These are phyloP conservation scores for Alethe castanea DNA, from an alignment of 2,113 vertebrate species.

Conservation along the genomic window DNA sequence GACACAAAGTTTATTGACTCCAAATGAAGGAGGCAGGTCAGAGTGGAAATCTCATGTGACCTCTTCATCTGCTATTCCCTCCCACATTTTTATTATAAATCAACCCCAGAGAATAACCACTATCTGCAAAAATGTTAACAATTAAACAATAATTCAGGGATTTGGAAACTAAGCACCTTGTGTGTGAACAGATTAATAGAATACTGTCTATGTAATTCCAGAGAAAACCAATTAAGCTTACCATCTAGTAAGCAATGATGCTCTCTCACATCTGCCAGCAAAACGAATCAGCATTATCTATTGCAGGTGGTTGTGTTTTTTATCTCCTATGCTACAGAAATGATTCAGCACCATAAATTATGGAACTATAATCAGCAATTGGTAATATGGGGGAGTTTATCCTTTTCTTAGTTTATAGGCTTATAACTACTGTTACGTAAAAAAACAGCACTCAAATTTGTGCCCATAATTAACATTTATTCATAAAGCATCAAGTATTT, in stretches of 20 bases:
- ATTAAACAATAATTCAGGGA: constrained; percentile 53
- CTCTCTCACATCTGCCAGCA: constrained; percentile 46
- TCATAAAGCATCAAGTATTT: neutral
- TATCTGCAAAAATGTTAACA: constrained; percentile 47
- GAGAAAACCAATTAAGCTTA: constrained; percentile 65
- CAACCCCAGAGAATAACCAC: neutral
- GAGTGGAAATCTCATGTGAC: neutral
- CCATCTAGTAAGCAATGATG: constrained; percentile 35
- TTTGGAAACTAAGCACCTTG: constrained; percentile 50
- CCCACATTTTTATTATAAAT: constrained; percentile 14
- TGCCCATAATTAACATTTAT: constrained; percentile 2
- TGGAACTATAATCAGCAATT: neutral
- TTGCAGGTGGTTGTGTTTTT: constrained; percentile 6
- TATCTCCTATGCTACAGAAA: neutral
- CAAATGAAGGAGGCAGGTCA: neutral
- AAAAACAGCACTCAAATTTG: neutral
- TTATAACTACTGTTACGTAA: neutral
- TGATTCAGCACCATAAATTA: constrained; percentile 37
- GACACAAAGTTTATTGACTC: neutral
- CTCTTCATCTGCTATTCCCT: neutral
- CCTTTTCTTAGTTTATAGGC: neutral
- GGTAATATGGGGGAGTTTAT: neutral
- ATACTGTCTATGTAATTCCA: constrained; percentile 40
- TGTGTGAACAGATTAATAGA: constrained; percentile 60
- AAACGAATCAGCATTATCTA: constrained; percentile 54